Percentiles rank a stretch among this genome's conserved stretches.
Conservation (phyloP, 2,888 invertebrate species). For the Crossocerus cetratus region DNA sequence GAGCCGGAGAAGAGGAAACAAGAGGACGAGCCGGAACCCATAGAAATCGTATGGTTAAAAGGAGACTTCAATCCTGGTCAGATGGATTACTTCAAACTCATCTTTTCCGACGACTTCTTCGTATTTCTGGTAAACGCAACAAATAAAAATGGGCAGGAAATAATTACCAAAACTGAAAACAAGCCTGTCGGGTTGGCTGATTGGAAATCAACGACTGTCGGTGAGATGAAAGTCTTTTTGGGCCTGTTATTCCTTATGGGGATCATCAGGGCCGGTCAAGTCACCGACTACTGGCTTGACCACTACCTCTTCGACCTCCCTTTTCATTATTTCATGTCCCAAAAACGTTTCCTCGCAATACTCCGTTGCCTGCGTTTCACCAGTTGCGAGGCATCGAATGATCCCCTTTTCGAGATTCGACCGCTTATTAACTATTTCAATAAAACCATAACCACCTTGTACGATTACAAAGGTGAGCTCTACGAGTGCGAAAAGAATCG, state of each 20-base stretch:
- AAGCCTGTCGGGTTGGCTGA: not conserved
- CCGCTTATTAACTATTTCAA: conserved; percentile 11
- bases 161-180: too few relatives aligned
- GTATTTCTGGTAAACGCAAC: too few relatives aligned
- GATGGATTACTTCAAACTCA: too few relatives aligned
- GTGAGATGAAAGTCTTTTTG: conserved; percentile 9
- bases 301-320: conserved; percentile 12
- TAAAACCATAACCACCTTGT: conserved; percentile 1
- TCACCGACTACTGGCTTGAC: conserved; percentile 12
- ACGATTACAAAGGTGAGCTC: conserved; percentile 3
- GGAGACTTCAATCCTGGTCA: too few relatives aligned
- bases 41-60: too few relatives aligned
- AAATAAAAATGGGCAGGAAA: too few relatives aligned
- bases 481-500: not conserved
- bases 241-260: conserved; percentile 13
- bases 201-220: conserved; percentile 7
- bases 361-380: conserved; percentile 6
- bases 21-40: too few relatives aligned
- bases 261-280: conserved; percentile 2
- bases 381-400: not conserved
- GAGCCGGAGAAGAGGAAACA: too few relatives aligned
- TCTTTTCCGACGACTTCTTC: too few relatives aligned
- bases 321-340: conserved; percentile 1
- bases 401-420: not conserved
- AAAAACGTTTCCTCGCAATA: conserved; percentile 7